Base-by-base conservation (phyloP, 2,113 vertebrate species). In the Dromiciops gliroides region DNA sequence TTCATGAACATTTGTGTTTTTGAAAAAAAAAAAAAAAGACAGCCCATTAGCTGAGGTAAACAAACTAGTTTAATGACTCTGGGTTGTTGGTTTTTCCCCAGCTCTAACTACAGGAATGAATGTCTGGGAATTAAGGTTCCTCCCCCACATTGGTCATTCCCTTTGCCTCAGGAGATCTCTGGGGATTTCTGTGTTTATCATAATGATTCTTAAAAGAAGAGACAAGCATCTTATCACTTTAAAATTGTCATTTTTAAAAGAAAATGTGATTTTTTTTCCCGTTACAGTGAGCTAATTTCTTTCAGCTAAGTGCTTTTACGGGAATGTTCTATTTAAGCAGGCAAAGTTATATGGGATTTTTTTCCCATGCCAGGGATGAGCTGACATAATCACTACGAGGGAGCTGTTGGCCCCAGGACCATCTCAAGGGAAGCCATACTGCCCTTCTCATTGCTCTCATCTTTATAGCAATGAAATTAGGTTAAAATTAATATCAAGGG, bases 1-100 rank as follows among this genome's bases (percentile, higher is more conserved):
- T 95, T 98, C 97, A 96, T 91, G 95, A 97, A 97, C 95, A 92
- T 96, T 97, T 97, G 88, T 96, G 50, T 25, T 93, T 97, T 98
- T 95, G 67, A 89, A 92, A 95, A 3, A 12, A 7, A 94, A 83
- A 95, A 96, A 92, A 96, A 97, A 60, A 94, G 90, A 37, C 91
- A 98, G 96, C 92, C 97, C 97, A 89, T 98, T 96, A 96, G 23
- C 94, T 96, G 96, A 94, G 95, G 94, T 50, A 96, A 95, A 95
- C 96, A 94, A 92, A 95, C 95, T 92, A 88, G 53, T 95, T 95
- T 97, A 95, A 90, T 90, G 92, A 89, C 60, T 31, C 67, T 94
- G 67, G 90, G 90, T 51, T 97, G 95, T 96, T 96, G 94, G 31
- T 94, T 95, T 91, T 98, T 92, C 90, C 56, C 28, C 90, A 91